Conservation (phyloP, 2,888 invertebrate species). For the Penaeus monodon region DNA sequence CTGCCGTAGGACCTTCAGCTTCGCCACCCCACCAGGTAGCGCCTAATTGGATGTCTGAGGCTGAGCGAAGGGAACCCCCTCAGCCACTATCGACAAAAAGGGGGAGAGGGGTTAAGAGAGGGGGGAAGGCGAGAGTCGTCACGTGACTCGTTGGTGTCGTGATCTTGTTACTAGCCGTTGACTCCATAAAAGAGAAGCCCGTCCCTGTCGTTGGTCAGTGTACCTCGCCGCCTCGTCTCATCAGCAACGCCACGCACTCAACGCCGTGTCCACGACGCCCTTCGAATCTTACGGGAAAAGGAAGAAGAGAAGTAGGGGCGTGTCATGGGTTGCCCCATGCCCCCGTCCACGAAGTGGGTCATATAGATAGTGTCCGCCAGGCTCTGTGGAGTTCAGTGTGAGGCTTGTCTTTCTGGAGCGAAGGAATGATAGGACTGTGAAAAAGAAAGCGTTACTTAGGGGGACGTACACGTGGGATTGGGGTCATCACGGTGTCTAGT, state of each 20-base stretch:
- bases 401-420: too few species aligned
- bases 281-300: not conserved
- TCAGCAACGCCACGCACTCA: not conserved
- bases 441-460: too few species aligned
- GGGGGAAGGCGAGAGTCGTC: conserved; percentile 6
- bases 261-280: not conserved
- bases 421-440: too few species aligned
- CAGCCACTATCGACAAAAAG: conserved; percentile 32
- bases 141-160: conserved; percentile 18
- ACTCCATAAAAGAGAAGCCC: conserved; percentile 34
- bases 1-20: not conserved
- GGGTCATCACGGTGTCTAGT: too few species aligned
- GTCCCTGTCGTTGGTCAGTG: not conserved
- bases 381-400: too few species aligned
- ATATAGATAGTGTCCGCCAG: too few species aligned
- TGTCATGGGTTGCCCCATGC: too few species aligned
- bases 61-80: not conserved
- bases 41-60: conserved; percentile 25
- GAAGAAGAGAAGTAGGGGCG: not conserved
- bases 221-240: not conserved
- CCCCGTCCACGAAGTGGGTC: too few species aligned
- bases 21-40: not conserved
- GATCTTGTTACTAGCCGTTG: conserved; percentile 24
- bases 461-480: too few species aligned
- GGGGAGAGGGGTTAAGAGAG: not conserved